Base-by-base conservation (phyloP, 1,140 invertebrate genomes). In the Zaprionus camerounensis region DNA sequence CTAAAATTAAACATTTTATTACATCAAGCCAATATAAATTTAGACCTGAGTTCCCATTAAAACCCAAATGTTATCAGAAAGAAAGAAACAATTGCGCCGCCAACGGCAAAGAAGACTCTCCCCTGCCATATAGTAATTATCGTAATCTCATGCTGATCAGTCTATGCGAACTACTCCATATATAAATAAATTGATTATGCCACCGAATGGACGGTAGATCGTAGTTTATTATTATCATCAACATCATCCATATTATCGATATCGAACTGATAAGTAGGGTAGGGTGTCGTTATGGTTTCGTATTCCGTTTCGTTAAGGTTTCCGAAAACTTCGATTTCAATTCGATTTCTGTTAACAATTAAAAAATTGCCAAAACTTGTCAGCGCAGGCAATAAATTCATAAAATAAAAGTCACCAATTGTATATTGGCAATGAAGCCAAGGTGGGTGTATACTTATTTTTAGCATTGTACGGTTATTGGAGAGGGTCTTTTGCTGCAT, bases 381-480 rank as follows among this genome's bases (percentile, higher is more conserved):
- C 74, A 73, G 36, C 49, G 66, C 31, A 0, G 6, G 68, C 75
- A 70, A 88, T 88, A 79, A 87, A 87, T 90, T 81, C 84, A 88
- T 88, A 87, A 87, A 84, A 76, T 34, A 34, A 34, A 34, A 34
- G 31, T 70, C 81, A 65, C 84, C 82, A 86, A 87, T 34, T 11
- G 31, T 11, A 34, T 88, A 88, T 88, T 88, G 84, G 84, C 84
- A 88, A 88, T 88, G 81, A 68, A 85, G 85, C 67, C 84, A 88
- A 88, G 83, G 82, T 65, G 59, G 20, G 12, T 62, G 49, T 24
- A 24, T 24, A 51, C 11, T 24, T 51, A 51, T 51, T 22, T 51
- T 4, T 24, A 51, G 46, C 12, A 51, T 11, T 51, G 46, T 22
- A 11, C 9, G 20, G 20, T 1, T 13, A 13, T 17, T 51, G 20